Conservation (phyloP, 2,113 vertebrate species). For the Poeciliopsis occidentalis region DNA sequence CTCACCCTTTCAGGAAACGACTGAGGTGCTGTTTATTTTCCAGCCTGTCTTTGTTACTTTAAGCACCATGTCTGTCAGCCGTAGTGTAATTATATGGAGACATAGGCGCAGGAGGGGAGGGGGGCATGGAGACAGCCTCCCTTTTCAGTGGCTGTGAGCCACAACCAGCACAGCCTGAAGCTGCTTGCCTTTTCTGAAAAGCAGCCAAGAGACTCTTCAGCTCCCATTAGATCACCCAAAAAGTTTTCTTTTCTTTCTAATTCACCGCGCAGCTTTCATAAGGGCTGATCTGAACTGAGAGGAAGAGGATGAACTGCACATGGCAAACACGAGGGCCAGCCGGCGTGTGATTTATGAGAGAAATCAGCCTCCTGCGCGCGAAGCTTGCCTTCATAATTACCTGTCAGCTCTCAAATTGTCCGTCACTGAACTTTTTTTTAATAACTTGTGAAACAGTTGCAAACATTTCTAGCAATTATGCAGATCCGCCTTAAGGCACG, state of each 20-base stretch:
- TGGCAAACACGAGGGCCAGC: not conserved
- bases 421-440: constrained; percentile 2
- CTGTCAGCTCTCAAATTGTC: constrained; percentile 14
- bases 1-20: constrained; percentile 44
- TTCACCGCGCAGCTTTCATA: constrained; percentile 42
- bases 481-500: constrained; percentile 1
- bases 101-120: constrained; percentile 69
- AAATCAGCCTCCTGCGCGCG: not conserved
- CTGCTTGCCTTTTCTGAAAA: constrained; percentile 68
- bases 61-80: constrained; percentile 83
- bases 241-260: constrained; percentile 30
- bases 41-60: constrained; percentile 80
- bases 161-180: constrained; percentile 73
- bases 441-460: constrained; percentile 3
- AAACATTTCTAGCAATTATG: not conserved
- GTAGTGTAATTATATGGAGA: constrained; percentile 84
- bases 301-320: not conserved
- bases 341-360: not conserved
- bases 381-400: not conserved
- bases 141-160: constrained; percentile 81
- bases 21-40: constrained; percentile 78
- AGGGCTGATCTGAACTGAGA: constrained; percentile 3
- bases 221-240: constrained; percentile 58
- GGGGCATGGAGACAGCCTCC: constrained; percentile 71
- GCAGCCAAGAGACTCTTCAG: constrained; percentile 73